A percentile compares a stretch with the other conserved stretches of the same genome.
These are phyloP conservation scores for Dicrurus megarhynchus DNA, from an alignment of 2,113 vertebrate genomes.

Conservation along the genomic window DNA sequence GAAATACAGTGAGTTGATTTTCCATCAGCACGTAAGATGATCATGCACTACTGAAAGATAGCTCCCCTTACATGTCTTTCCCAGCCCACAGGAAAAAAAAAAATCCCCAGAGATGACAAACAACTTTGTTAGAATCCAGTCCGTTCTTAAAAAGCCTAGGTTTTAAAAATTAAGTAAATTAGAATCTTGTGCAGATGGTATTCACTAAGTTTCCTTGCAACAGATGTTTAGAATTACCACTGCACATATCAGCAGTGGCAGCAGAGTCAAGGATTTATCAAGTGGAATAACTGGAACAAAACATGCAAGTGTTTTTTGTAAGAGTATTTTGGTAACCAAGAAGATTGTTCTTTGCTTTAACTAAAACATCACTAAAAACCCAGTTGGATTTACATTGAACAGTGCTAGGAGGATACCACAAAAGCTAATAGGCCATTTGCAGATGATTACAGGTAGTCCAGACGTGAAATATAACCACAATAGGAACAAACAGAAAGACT, in stretches of 20 bases:
- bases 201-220: not conserved
- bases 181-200: not conserved
- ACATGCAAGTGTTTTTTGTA: not conserved
- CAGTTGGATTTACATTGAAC: constrained; percentile 28
- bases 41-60: not conserved
- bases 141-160: not conserved
- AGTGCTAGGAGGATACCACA: constrained; percentile 20
- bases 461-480: constrained; percentile 1
- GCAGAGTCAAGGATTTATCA: constrained; percentile 5
- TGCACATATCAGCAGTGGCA: not conserved
- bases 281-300: constrained; percentile 21
- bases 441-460: not conserved
- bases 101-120: not conserved
- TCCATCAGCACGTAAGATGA: not conserved
- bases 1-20: not conserved
- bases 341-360: not conserved
- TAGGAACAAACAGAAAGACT: not conserved
- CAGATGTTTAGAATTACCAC: not conserved
- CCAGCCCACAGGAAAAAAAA: not conserved
- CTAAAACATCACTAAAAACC: constrained; percentile 37
- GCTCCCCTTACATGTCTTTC: not conserved
- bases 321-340: not conserved
- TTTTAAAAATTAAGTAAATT: constrained; percentile 5
- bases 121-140: not conserved
- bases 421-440: constrained; percentile 30